Base-by-base conservation (phyloP, 2,797 vertebrate genomes). In the Acanthurus tractus region DNA sequence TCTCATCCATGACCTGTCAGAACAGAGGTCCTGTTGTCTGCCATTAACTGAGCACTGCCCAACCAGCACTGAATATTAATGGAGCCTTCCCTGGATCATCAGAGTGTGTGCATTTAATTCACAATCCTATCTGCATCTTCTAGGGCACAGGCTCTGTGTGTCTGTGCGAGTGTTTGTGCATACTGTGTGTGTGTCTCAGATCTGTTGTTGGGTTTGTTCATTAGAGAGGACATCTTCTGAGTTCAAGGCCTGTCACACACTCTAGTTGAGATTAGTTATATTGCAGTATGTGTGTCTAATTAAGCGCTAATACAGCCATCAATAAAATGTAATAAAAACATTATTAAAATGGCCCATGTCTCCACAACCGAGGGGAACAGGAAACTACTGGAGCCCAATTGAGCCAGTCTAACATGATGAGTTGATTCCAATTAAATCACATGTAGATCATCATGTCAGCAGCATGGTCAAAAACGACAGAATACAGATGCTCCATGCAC, bases 1-100 rank as follows among this genome's bases (percentile, higher is more conserved):
- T 87, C 90, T 93, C 88, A 93, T 92, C 85, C 71, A 74, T 86
- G 89, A 94, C 89, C 91, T 91, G 89, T 93, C 87, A 87, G 93
- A 95, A 96, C 95, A 96, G 94, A 95, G 95, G 92, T 94, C 90
- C 92, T 95, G 93, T 96, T 96, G 95, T 96, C 89, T 92, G 90
- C 92, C 94, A 93, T 95, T 94, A 92, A 95, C 91, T 61, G 88
- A 94, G 92, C 88, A 67, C 91, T 87, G 88, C 81, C 83, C 88
- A 94, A 95, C 94, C 89, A 91, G 87, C 84, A 36, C 92, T 88
- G 94, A 94, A 95, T 96, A 94, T 96, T 94, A 96, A 96, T 95
- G 93, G 89, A 91, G 87, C 83, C 84, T 87, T 86, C 84, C 87
- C 87, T 79, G 90, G 90, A 92, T 91, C 87, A 91, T 92, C 84